These are phyloP conservation scores for Carettochelys insculpta DNA, from an alignment of 2,113 vertebrate genomes.

Conservation along the genomic window DNA sequence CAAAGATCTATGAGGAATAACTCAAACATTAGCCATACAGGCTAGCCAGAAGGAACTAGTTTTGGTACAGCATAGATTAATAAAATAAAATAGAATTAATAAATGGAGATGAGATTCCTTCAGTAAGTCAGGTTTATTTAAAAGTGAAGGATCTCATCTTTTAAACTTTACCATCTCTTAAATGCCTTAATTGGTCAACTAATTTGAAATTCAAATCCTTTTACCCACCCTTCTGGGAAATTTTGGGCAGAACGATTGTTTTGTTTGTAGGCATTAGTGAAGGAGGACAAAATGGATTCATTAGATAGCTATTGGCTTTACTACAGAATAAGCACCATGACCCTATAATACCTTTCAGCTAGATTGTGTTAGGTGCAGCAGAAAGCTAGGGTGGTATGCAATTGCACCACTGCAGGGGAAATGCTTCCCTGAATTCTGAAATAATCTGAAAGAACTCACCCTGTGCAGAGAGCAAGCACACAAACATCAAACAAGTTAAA, in stretches of 20 bases:
- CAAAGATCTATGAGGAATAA: not conserved
- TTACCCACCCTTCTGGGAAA: not conserved
- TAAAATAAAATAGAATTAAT: not conserved
- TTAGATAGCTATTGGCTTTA: not conserved
- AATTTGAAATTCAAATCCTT: not conserved
- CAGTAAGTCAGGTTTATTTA: not conserved
- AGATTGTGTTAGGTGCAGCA: not conserved
- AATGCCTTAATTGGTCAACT: not conserved
- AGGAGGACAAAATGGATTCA: fast-evolving
- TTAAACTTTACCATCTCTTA: not conserved
- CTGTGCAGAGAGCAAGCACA: not conserved
- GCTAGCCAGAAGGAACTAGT: not conserved
- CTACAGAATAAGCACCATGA: not conserved
- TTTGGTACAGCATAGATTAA: not conserved
- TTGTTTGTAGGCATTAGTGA: not conserved
- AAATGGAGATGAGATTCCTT: not conserved
- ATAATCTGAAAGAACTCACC: not conserved
- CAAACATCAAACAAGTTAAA: not conserved
- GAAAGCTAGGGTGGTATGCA: not conserved
- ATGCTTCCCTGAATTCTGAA: not conserved
- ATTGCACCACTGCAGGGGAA: not conserved
- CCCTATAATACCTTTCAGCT: not conserved
- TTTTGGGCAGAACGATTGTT: not conserved
- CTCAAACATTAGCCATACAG: not conserved
- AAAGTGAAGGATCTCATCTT: not conserved